Conservation (phyloP, 2,797 vertebrate genomes). For the Tenualosa thibaudeaui region DNA sequence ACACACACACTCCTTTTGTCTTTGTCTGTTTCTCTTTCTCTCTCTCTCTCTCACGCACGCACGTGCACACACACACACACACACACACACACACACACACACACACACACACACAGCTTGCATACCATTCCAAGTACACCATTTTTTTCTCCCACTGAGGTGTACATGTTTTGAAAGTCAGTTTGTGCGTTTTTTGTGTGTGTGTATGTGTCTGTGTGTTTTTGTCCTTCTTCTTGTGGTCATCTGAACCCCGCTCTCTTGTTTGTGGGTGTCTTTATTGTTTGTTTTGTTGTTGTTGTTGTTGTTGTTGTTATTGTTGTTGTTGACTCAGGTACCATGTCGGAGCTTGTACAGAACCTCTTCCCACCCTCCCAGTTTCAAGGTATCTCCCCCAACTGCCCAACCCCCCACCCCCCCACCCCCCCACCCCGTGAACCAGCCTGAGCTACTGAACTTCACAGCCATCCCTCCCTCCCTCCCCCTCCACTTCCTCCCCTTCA, state of each 20-base stretch:
- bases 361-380: slow-evolving; percentile 83
- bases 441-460: not conserved
- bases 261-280: slow-evolving; percentile 67
- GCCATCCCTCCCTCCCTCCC: not conserved
- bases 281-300: not conserved
- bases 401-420: slow-evolving; percentile 33
- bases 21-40: not conserved
- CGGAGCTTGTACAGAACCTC: slow-evolving; percentile 82
- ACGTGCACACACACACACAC: not conserved
- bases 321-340: slow-evolving; percentile 80
- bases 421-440: not conserved
- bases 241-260: slow-evolving; percentile 37
- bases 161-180: not conserved
- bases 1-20: not conserved
- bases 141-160: not conserved
- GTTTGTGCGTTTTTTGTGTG: not conserved
- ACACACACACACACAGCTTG: not conserved
- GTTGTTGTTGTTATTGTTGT: slow-evolving; percentile 19
- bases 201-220: not conserved
- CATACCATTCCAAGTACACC: not conserved
- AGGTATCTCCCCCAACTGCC: slow-evolving; percentile 67
- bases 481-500: not conserved
- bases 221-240: slow-evolving; percentile 1
- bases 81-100: not conserved
- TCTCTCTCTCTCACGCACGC: not conserved